These are phyloP conservation scores for Drosophila mulleri DNA, from an alignment of 2,888 invertebrate species.

Conservation along the genomic window DNA sequence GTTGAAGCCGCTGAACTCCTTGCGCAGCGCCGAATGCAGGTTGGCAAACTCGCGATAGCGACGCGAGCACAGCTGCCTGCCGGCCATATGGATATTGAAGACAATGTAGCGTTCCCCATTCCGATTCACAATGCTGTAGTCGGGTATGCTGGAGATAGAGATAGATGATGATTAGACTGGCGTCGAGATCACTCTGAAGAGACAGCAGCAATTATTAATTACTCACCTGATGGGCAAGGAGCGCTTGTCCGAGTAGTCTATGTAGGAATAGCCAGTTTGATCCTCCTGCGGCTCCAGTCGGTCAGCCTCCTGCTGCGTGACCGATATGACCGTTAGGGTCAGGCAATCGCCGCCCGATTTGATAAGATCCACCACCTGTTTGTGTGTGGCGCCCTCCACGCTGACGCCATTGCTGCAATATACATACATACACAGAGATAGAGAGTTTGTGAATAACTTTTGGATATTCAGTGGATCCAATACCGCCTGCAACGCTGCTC, in stretches of 20 bases:
- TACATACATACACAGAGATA: background rate
- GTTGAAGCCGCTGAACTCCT: conserved; percentile 97
- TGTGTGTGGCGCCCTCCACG: conserved; percentile 99
- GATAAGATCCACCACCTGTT: conserved; percentile 99
- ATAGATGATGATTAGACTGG: background rate
- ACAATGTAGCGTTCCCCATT: conserved; percentile 96
- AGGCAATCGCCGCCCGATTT: conserved; percentile 99
- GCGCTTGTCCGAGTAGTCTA: conserved; percentile 97
- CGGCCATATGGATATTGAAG: conserved; percentile 99
- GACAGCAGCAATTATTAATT: background rate
- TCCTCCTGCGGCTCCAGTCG: conserved; percentile 94
- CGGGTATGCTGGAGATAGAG: conserved; percentile 91
- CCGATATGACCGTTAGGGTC: conserved; percentile 97
- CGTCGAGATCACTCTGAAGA: too few species aligned
- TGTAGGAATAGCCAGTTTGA: conserved; percentile 89
- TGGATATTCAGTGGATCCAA: background rate
- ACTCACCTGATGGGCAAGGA: conserved; percentile 89
- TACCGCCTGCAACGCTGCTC: conserved; percentile 78
- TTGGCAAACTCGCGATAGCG: conserved; percentile 98
- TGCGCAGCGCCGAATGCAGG: conserved; percentile 94
- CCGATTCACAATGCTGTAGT: conserved; percentile 95
- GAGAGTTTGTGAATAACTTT: background rate
- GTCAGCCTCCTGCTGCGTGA: conserved; percentile 95
- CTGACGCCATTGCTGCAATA: conserved; percentile 93
- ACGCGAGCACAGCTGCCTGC: conserved; percentile 97